phyloP scores from a whole-genome alignment of 92 coral and sea anemone genomes.

The Bergia sp. region DNA sequence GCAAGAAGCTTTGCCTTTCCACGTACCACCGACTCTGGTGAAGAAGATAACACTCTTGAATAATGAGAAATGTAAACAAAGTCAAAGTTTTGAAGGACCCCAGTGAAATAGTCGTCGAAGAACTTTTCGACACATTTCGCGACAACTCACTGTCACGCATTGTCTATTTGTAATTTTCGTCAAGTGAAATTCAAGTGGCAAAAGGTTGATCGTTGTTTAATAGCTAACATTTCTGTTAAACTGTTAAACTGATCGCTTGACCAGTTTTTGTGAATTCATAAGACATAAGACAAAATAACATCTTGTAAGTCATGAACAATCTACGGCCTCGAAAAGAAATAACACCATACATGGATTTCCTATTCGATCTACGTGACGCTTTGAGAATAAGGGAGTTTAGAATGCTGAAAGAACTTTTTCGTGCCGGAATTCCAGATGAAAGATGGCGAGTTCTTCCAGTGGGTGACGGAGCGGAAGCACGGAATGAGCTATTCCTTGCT shows the following conservation, averaged over 20 bases:
- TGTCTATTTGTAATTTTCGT: too few species aligned
- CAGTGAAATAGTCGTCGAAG: too few species aligned
- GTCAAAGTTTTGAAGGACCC: neutral
- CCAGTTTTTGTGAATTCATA: neutral
- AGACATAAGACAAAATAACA: neutral
- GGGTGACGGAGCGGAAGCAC: neutral
- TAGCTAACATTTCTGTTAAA: neutral
- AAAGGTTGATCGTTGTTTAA: too few species aligned
- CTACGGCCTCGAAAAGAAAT: neutral
- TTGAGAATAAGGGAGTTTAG: constrained; percentile 6
- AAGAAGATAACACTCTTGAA: neutral
- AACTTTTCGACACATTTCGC: neutral
- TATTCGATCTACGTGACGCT: constrained; percentile 14
- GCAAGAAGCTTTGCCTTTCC: neutral
- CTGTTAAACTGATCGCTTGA: neutral
- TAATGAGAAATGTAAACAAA: neutral
- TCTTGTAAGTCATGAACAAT: neutral
- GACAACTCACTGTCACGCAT: too few species aligned
- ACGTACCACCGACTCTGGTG: neutral
- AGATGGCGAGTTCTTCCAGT: constrained; percentile 9
- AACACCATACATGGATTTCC: neutral
- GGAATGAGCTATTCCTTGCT: neutral
- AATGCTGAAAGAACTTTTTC: constrained; percentile 13
- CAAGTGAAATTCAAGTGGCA: too few species aligned
- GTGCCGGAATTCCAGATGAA: constrained; percentile 2